phyloP scores from a whole-genome alignment of 2,888 invertebrate genomes.

The Eupelmus urozonus region DNA sequence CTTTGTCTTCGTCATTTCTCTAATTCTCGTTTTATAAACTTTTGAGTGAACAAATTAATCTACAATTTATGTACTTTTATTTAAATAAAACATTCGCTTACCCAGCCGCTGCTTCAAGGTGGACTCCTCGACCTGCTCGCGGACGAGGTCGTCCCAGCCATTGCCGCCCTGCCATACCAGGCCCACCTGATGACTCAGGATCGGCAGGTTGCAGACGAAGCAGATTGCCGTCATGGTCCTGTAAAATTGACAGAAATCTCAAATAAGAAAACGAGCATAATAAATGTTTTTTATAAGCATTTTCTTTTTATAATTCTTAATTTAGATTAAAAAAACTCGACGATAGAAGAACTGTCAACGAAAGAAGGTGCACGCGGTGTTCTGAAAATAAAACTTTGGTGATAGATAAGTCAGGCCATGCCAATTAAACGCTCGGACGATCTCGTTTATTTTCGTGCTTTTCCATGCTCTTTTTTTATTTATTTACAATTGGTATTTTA shows the following conservation, averaged over 20 bases:
- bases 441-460: slow-evolving; percentile 51
- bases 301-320: slow-evolving; percentile 42
- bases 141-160: slow-evolving; percentile 94
- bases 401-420: slow-evolving; percentile 71
- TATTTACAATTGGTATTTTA: neutral
- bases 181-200: slow-evolving; percentile 95
- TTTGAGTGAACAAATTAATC: no score
- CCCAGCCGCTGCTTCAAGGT: slow-evolving; percentile 91
- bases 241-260: slow-evolving; percentile 7
- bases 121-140: slow-evolving; percentile 91
- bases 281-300: no score
- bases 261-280: no score
- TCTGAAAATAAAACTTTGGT: slow-evolving; percentile 68
- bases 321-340: slow-evolving; percentile 12
- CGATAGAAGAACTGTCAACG: slow-evolving; percentile 47
- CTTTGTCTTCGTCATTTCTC: no score
- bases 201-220: slow-evolving; percentile 97
- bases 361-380: slow-evolving; percentile 66
- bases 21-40: no score
- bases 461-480: slow-evolving; percentile 19
- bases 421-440: slow-evolving; percentile 68
- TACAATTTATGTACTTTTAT: no score
- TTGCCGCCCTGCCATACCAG: slow-evolving; percentile 96
- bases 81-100: no score
- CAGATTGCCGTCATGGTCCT: slow-evolving; percentile 90